These are phyloP conservation scores for Acipenser transmontanus DNA, from an alignment of 2,797 vertebrate species.

Conservation along the genomic window DNA sequence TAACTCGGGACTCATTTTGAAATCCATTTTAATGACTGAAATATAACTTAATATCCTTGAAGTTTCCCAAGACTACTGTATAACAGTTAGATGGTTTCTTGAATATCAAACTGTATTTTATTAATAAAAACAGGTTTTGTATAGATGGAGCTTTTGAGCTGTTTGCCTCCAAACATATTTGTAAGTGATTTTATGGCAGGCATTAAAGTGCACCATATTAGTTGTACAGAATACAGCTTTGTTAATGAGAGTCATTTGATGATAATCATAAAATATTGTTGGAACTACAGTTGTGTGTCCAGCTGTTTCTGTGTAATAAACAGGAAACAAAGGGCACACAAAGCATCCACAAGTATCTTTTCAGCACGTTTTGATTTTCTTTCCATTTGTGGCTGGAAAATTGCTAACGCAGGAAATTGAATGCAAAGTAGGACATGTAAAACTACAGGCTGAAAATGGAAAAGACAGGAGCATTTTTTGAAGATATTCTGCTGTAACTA, in stretches of 20 bases:
- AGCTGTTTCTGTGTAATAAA: conserved; percentile 16
- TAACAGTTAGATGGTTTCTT: too few species aligned
- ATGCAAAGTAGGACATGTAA: background rate
- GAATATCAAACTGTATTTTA: too few species aligned
- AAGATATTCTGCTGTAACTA: too few species aligned
- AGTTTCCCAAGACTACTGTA: too few species aligned
- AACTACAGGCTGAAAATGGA: background rate
- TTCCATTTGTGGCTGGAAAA: conserved; percentile 13
- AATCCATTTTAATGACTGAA: too few species aligned
- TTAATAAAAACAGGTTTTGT: too few species aligned
- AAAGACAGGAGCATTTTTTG: background rate
- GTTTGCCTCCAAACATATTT: too few species aligned
- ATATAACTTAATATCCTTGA: too few species aligned
- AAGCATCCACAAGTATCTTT: conserved; percentile 9
- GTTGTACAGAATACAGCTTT: background rate
- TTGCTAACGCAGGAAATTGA: conserved; percentile 11
- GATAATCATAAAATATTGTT: background rate
- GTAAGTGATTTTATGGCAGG: too few species aligned
- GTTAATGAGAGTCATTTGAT: background rate
- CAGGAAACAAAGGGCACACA: conserved; percentile 11
- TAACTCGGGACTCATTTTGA: too few species aligned
- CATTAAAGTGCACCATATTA: too few species aligned
- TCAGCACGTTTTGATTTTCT: conserved; percentile 12
- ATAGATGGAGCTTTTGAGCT: too few species aligned
- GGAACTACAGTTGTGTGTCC: background rate